Evolutionary conservation across 2,797 vertebrate species (phyloP).

Genomic region (Danio tinwini): DNA sequence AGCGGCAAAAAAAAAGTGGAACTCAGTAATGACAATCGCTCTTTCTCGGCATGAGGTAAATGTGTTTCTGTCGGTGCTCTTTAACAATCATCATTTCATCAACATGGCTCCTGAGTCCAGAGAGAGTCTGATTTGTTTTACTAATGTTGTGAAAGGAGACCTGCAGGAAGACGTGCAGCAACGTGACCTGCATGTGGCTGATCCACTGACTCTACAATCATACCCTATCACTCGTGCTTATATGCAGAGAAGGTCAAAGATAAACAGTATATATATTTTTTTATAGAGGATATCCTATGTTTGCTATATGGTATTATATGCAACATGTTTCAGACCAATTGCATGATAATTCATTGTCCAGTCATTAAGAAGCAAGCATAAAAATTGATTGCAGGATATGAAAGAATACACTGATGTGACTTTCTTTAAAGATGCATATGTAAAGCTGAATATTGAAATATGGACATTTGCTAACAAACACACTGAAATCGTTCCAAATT

Average conservation of each 20-base stretch:
- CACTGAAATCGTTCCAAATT: no score
- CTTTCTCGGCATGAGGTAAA: conserved; percentile 54
- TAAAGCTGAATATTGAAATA: no score
- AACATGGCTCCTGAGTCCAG: conserved; percentile 54
- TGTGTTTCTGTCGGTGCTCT: conserved; percentile 52
- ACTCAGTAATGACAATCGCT: conserved; percentile 46
- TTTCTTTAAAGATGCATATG: background rate
- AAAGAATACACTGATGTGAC: background rate
- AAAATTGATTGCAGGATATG: background rate
- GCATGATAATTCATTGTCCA: background rate
- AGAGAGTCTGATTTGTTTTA: conserved; percentile 60
- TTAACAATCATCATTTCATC: conserved; percentile 55
- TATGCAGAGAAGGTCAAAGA: conserved; percentile 1
- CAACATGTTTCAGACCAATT: background rate
- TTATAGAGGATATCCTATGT: conserved; percentile 11
- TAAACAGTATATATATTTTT: background rate
- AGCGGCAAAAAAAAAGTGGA: conserved; percentile 20
- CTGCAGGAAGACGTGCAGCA: conserved; percentile 40
- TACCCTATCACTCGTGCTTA: background rate
- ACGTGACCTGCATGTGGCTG: conserved; percentile 41
- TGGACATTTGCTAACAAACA: no score
- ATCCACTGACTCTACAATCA: background rate
- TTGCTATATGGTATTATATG: background rate
- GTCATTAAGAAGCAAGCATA: background rate
- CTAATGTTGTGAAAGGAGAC: conserved; percentile 56